Evolutionary conservation across 2,888 invertebrate species (phyloP), one percentile per base, ranked within the genome.

Genomic region (Melangyna quadrimaculata): DNA sequence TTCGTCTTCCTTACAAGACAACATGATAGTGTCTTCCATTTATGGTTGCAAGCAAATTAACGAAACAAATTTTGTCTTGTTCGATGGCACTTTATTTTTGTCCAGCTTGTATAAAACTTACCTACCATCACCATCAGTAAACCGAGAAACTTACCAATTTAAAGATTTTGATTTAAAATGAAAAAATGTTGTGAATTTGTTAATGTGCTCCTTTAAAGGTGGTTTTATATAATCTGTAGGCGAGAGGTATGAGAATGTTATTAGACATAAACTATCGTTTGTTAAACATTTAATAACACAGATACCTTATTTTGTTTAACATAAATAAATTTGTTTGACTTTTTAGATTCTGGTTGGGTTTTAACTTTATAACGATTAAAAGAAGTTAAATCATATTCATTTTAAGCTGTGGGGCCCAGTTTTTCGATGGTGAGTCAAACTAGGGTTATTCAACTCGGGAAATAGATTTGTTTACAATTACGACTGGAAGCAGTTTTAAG

Each of bases 11-110:
- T 70, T 79, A 8, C 5, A n/a, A n/a, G n/a, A n/a, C n/a, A n/a
- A 75, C 84, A 79, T 17, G 79, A 72, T 71, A 79, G 32, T 72
- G 40, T 71, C 75, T 40, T 75, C 79, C 84, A 79, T 84, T 84
- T 84, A 84, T 71, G 83, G 83, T 43, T 57, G 70, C 57, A 45
- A 82, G 70, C 83, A 83, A 83, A 83, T 83, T 83, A 77, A 67
- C 77, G 53, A 77, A 82, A 82, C 82, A 77, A 82, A 82, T 82
- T 84, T 84, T 65, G 32, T 51, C 43, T 57, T 84, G 83, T 84
- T 84, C 78, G 59, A 37, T 79, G 67, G 19, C 40, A 59, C 43
- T 67, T 67, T 71, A 71, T 53, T 45, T 43, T 2, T 6, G 27
- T 40, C 17, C 17, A 24, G 40, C 17, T 22, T 0, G 14, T n/a